Conservation (phyloP, 2,113 vertebrate genomes). For the Gavia stellata region DNA sequence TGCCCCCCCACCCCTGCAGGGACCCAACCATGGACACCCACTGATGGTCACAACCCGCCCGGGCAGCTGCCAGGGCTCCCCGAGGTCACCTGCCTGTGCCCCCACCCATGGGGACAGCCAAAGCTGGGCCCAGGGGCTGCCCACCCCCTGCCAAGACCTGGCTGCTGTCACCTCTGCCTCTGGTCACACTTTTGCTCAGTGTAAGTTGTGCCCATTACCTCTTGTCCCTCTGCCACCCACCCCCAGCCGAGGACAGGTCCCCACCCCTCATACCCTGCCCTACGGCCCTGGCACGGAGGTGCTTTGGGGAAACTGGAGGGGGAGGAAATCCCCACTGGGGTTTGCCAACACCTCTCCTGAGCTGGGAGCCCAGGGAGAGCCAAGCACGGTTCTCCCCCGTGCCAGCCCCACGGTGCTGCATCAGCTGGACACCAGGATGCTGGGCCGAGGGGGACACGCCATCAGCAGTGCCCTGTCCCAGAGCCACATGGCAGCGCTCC, state of each 20-base stretch:
- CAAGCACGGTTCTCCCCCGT: accelerated
- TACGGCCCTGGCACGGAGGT: accelerated
- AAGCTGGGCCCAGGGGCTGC: background rate
- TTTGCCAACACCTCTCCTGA: background rate
- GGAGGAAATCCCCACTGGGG: background rate
- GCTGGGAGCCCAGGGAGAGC: background rate
- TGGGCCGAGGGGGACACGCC: accelerated
- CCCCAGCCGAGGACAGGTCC: background rate
- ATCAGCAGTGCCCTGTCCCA: accelerated
- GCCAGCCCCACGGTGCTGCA: background rate
- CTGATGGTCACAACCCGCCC: background rate
- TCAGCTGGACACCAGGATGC: background rate
- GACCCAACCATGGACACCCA: background rate
- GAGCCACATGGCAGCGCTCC: accelerated
- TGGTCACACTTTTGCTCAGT: background rate
- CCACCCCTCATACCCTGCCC: background rate
- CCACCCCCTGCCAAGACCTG: background rate
- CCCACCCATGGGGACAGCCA: background rate
- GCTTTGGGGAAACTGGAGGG: background rate
- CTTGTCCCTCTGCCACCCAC: background rate
- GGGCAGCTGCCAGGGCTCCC: background rate
- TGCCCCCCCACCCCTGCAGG: background rate
- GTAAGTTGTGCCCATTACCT: background rate
- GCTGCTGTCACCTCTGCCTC: background rate
- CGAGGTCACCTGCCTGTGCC: background rate